Evolutionary conservation across 2,888 invertebrate genomes (phyloP).

Genomic region (Hydrotaea cyrtoneurina): DNA sequence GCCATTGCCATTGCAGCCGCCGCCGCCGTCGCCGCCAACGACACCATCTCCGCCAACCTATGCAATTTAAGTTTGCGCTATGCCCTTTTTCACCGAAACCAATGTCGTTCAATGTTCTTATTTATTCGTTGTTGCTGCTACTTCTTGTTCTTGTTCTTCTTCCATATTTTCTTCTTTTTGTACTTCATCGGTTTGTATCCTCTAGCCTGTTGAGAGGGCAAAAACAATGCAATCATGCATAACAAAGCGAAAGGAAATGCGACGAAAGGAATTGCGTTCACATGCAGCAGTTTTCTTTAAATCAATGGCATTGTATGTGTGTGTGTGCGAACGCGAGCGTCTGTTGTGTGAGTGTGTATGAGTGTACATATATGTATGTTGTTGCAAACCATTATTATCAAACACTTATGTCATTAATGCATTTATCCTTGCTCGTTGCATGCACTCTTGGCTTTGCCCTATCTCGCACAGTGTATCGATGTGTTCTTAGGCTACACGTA

Average conservation of each 20-base stretch:
- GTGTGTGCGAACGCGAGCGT: neutral
- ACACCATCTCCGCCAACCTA: too few relatives aligned
- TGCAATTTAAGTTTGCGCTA: constrained; percentile 1
- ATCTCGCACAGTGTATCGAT: constrained; percentile 1
- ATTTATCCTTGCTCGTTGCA: constrained; percentile 61
- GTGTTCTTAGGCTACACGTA: neutral
- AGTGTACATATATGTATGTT: neutral
- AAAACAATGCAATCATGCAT: constrained; percentile 1
- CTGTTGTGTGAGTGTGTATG: neutral
- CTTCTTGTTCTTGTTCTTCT: too few relatives aligned
- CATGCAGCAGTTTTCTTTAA: constrained; percentile 29
- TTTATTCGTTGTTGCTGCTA: neutral
- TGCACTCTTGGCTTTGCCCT: neutral
- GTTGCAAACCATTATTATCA: constrained; percentile 58
- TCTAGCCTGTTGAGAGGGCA: constrained; percentile 33
- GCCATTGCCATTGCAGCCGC: neutral
- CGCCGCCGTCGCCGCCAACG: neutral
- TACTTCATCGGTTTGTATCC: neutral
- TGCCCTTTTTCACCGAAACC: neutral
- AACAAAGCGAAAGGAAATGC: constrained; percentile 1
- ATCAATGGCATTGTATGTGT: constrained; percentile 29
- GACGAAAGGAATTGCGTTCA: neutral
- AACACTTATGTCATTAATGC: constrained; percentile 65
- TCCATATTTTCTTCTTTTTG: neutral
- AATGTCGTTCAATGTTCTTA: constrained; percentile 60